phyloP scores from a whole-genome alignment of 2,888 invertebrate species.

The Plutella xylostella region DNA sequence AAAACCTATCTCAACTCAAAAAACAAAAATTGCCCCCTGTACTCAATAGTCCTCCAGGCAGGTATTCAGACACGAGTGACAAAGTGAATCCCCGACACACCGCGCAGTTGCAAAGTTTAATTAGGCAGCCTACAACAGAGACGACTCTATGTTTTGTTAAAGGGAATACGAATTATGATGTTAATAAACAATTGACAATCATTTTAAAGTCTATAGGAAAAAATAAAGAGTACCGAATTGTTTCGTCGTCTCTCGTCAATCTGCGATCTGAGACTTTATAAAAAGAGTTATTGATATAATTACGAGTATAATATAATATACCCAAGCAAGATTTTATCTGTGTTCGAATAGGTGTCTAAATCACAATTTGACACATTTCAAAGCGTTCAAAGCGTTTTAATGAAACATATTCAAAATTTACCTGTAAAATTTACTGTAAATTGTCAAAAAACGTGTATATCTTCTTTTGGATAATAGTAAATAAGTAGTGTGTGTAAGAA shows the following conservation, averaged over 20 bases:
- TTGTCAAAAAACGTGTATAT: neutral
- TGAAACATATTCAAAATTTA: neutral
- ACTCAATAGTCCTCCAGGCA: too few relatives aligned
- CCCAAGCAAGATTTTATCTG: too few relatives aligned
- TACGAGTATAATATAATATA: too few relatives aligned
- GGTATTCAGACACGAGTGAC: neutral
- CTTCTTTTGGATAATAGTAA: neutral
- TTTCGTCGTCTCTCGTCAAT: too few relatives aligned
- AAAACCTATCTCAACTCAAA: too few relatives aligned
- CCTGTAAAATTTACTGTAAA: neutral
- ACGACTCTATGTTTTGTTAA: neutral
- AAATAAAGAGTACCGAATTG: neutral
- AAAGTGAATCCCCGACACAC: slow-evolving; percentile 1
- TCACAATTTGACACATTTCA: neutral
- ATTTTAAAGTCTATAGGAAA: neutral
- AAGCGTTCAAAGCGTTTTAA: neutral
- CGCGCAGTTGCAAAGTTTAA: slow-evolving; percentile 40
- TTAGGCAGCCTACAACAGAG: slow-evolving; percentile 28
- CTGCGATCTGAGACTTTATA: too few relatives aligned
- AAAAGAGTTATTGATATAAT: neutral
- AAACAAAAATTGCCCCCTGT: too few relatives aligned
- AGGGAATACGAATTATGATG: neutral
- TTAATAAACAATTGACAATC: neutral
- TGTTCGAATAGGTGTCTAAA: too few relatives aligned
- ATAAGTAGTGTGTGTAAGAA: too few relatives aligned